These are phyloP conservation scores for Spea multiplicata DNA, from an alignment of 2,113 vertebrate species.

Conservation along the genomic window DNA sequence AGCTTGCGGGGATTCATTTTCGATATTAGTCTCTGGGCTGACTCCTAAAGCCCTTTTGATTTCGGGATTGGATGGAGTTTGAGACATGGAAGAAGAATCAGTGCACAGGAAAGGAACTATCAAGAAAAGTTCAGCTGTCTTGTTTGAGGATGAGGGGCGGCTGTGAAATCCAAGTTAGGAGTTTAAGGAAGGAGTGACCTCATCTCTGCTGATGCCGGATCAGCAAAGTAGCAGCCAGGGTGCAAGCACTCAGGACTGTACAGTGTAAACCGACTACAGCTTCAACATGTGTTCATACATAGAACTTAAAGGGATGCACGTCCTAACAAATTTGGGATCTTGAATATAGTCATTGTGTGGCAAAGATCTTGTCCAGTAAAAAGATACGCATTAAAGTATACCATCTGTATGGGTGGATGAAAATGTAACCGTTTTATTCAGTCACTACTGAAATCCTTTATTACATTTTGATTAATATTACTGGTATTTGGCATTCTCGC, in stretches of 20 bases:
- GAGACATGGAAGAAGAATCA: conserved; percentile 65
- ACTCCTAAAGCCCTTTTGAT: conserved; percentile 68
- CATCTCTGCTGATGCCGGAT: conserved; percentile 47
- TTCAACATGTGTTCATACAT: neutral
- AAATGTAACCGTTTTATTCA: too few species aligned
- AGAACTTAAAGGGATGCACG: too few species aligned
- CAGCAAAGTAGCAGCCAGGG: conserved; percentile 40
- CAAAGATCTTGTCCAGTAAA: too few species aligned
- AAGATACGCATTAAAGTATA: too few species aligned
- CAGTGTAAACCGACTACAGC: neutral
- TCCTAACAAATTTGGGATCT: too few species aligned
- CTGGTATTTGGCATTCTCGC: too few species aligned
- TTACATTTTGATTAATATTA: too few species aligned
- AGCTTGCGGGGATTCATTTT: conserved; percentile 59
- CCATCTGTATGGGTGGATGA: too few species aligned
- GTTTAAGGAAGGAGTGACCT: conserved; percentile 62
- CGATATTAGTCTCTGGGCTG: conserved; percentile 65
- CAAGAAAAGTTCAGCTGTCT: conserved; percentile 43
- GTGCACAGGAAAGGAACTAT: conserved; percentile 39
- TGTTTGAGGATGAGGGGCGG: conserved; percentile 45
- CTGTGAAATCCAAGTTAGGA: conserved; percentile 56
- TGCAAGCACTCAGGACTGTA: neutral
- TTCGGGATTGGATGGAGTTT: conserved; percentile 58
- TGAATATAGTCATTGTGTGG: too few species aligned
- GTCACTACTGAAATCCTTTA: too few species aligned